Conservation (phyloP, 1,140 invertebrate species). For the Schmidtea mediterranea region DNA sequence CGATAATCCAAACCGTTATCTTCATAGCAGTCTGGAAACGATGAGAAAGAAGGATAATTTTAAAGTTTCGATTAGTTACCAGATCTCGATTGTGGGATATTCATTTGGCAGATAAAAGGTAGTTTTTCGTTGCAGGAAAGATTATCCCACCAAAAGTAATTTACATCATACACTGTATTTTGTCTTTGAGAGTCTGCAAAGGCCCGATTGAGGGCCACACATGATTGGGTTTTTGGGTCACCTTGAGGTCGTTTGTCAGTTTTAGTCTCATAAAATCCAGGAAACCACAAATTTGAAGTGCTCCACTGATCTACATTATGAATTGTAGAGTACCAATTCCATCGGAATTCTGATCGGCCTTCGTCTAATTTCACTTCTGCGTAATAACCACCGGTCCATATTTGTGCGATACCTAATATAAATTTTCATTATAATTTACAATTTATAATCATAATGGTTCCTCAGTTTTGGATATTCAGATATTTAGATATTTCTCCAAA, state of each 20-base stretch:
- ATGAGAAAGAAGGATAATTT: not conserved
- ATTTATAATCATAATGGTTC: no score
- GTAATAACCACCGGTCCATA: no score
- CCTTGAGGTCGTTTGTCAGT: not conserved
- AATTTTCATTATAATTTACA: no score
- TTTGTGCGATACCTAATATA: no score
- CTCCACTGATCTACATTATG: not conserved
- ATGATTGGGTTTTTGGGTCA: not conserved
- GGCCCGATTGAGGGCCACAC: not conserved
- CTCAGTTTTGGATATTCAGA: no score
- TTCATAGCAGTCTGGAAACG: slow-evolving; percentile 13
- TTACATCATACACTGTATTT: not conserved
- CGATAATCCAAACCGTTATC: slow-evolving; percentile 13
- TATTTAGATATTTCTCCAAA: no score
- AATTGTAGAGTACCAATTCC: not conserved
- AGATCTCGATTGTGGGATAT: not conserved
- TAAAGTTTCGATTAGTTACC: not conserved
- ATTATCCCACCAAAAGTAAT: slow-evolving; percentile 5
- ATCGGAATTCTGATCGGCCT: not conserved
- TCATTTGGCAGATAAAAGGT: slow-evolving; percentile 1
- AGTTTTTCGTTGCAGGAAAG: not conserved
- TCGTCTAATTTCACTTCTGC: no score
- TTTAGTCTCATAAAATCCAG: not conserved
- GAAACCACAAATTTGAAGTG: not conserved
- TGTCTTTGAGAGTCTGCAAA: not conserved